Percentiles rank a stretch among this genome's conserved stretches.
phyloP scores from a whole-genome alignment of 1,140 invertebrate genomes.

The Drosophila mauritiana region DNA sequence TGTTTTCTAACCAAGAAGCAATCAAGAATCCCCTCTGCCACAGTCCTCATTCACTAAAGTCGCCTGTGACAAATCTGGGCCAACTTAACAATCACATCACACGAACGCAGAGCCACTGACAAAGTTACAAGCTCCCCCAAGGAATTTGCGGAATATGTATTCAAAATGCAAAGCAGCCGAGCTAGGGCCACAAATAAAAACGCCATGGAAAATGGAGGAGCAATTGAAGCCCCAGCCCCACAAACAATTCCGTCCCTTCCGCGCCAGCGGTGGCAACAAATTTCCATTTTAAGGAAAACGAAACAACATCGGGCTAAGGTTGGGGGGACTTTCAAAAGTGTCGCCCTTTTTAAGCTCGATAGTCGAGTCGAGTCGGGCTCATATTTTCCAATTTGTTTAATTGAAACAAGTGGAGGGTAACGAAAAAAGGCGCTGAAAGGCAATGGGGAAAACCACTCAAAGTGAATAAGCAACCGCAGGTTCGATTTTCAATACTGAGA shows the following conservation, averaged over 20 bases:
- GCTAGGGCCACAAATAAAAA: slow-evolving; percentile 71
- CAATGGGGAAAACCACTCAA: slow-evolving; percentile 22
- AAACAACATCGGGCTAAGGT: slow-evolving; percentile 4
- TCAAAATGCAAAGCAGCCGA: slow-evolving; percentile 69
- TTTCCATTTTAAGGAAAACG: slow-evolving; percentile 57
- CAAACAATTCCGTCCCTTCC: slow-evolving; percentile 23
- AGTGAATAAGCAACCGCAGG: slow-evolving; percentile 54
- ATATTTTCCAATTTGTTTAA: slow-evolving; percentile 82
- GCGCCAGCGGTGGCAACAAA: slow-evolving; percentile 53
- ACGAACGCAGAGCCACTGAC: slow-evolving; percentile 39
- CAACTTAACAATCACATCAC: slow-evolving; percentile 72
- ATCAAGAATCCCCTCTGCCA: slow-evolving; percentile 20
- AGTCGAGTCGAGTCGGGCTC: slow-evolving; percentile 50
- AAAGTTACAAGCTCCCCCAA: slow-evolving; percentile 48
- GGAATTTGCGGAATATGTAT: slow-evolving; percentile 46
- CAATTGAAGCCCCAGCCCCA: slow-evolving; percentile 50
- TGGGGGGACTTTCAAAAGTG: slow-evolving; percentile 19
- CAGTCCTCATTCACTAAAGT: slow-evolving; percentile 21
- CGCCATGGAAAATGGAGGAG: slow-evolving; percentile 43
- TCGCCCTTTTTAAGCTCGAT: slow-evolving; percentile 57
- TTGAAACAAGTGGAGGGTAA: slow-evolving; percentile 73
- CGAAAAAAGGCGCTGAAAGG: not conserved
- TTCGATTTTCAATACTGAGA: slow-evolving; percentile 72
- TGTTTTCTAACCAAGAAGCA: slow-evolving; percentile 1
- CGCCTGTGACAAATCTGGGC: slow-evolving; percentile 67